Conservation (phyloP, 2,113 vertebrate species). For the Pseudorasbora parva region DNA sequence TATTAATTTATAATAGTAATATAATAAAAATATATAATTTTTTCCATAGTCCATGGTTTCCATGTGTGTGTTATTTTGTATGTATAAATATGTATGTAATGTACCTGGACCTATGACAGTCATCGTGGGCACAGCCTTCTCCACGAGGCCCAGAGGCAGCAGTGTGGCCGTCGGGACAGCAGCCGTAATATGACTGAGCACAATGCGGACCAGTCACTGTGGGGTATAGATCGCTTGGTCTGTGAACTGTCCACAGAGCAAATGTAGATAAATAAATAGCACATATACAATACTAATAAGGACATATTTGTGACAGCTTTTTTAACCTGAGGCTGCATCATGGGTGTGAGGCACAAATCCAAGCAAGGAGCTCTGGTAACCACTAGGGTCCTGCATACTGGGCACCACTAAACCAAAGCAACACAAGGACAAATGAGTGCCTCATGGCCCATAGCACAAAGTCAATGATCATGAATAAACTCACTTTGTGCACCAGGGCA, state of each 20-base stretch:
- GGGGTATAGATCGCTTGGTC: constrained; percentile 47
- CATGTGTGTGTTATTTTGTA: too few species aligned
- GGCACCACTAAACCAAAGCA: constrained; percentile 75
- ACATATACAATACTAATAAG: constrained; percentile 30
- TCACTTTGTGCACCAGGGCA: constrained; percentile 84
- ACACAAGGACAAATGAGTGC: background rate
- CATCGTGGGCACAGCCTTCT: constrained; percentile 76
- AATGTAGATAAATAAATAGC: constrained; percentile 19
- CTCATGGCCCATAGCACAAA: background rate
- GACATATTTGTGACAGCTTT: background rate
- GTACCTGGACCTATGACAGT: constrained; percentile 83
- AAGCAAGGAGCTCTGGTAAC: constrained; percentile 66
- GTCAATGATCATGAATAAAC: constrained; percentile 36
- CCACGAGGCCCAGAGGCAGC: constrained; percentile 73
- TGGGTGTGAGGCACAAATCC: constrained; percentile 70
- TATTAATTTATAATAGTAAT: too few species aligned
- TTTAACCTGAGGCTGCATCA: constrained; percentile 57
- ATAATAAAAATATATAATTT: too few species aligned
- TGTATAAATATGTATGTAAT: too few species aligned
- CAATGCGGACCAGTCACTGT: constrained; percentile 67
- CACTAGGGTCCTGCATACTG: constrained; percentile 78
- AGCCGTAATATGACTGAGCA: constrained; percentile 77
- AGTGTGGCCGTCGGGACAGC: constrained; percentile 86
- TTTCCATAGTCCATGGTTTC: too few species aligned
- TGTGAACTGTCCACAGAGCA: constrained; percentile 57